A percentile compares a stretch with the other conserved stretches of the same genome.
These are phyloP conservation scores for Rapana venosa DNA, from an alignment of 2,888 invertebrate genomes.

Conservation along the genomic window DNA sequence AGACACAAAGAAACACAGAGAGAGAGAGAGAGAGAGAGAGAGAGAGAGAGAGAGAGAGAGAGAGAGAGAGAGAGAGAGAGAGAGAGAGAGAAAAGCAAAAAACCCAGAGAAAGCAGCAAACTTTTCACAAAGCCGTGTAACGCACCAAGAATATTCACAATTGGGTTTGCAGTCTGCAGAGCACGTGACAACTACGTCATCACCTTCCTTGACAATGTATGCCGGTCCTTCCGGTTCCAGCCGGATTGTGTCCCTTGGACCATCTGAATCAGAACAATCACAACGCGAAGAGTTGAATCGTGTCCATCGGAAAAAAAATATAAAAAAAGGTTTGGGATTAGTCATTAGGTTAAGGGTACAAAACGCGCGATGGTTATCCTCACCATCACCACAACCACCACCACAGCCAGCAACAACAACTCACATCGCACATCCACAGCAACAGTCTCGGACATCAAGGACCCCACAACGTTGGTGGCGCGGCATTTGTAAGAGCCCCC, in stretches of 20 bases:
- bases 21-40: neutral
- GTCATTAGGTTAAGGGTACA: too few relatives aligned
- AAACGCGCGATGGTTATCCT: too few relatives aligned
- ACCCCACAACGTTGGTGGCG: slow-evolving; percentile 29
- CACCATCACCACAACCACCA: too few relatives aligned
- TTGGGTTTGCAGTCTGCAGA: slow-evolving; percentile 41
- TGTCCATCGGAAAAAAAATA: too few relatives aligned
- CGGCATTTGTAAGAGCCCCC: slow-evolving; percentile 40
- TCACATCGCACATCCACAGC: slow-evolving; percentile 37
- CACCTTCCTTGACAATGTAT: slow-evolving; percentile 22
- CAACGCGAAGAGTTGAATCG: too few relatives aligned
- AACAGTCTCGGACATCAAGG: slow-evolving; percentile 22
- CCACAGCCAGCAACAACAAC: neutral
- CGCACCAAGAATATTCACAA: slow-evolving; percentile 40
- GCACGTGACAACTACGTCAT: slow-evolving; percentile 40
- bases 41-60: neutral
- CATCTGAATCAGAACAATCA: slow-evolving; percentile 17
- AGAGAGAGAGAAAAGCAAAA: neutral
- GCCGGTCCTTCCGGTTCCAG: slow-evolving; percentile 31
- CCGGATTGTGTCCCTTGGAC: slow-evolving; percentile 34
- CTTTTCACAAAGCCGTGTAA: neutral
- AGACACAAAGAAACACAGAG: too few relatives aligned
- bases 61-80: neutral
- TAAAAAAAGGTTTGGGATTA: too few relatives aligned
- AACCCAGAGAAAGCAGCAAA: neutral